Percentiles rank a stretch among this genome's conserved stretches.
Conservation (phyloP, 2,113 vertebrate species). For the Fulmarus glacialis region DNA sequence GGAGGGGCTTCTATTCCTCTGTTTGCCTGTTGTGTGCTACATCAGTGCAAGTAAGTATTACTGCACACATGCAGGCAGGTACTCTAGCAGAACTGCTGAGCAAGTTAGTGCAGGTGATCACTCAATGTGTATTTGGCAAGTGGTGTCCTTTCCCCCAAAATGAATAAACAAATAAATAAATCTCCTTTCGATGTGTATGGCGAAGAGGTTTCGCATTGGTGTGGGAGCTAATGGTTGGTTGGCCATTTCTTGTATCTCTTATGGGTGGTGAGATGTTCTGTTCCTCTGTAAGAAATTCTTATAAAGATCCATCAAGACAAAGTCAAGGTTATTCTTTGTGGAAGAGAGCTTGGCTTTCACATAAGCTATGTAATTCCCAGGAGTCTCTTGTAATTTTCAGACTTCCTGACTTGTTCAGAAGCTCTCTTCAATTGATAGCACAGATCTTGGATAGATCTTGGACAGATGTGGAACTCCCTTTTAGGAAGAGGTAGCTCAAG, state of each 20-base stretch:
- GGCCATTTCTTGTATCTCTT: neutral
- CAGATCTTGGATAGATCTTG: neutral
- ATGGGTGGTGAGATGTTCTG: neutral
- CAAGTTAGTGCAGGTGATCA: neutral
- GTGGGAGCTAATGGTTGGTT: neutral
- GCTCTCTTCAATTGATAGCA: neutral
- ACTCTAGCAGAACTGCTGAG: neutral
- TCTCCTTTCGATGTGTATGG: neutral
- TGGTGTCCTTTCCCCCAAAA: neutral
- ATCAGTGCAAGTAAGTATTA: neutral
- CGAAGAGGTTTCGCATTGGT: rapidly evolving
- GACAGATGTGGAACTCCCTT: neutral
- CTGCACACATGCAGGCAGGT: neutral
- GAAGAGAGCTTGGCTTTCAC: neutral
- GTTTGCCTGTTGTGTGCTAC: neutral
- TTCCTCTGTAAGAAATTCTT: neutral
- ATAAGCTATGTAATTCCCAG: neutral
- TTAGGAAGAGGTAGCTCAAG: neutral
- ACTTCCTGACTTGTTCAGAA: neutral
- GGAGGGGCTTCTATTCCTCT: neutral
- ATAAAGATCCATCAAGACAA: neutral
- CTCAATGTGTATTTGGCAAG: neutral
- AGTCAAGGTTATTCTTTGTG: neutral
- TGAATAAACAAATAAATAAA: neutral
- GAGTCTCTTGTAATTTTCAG: neutral